Evolutionary conservation across 2,113 vertebrate species (phyloP), one percentile per base, ranked within the genome.

Genomic region (Bubo bubo): DNA sequence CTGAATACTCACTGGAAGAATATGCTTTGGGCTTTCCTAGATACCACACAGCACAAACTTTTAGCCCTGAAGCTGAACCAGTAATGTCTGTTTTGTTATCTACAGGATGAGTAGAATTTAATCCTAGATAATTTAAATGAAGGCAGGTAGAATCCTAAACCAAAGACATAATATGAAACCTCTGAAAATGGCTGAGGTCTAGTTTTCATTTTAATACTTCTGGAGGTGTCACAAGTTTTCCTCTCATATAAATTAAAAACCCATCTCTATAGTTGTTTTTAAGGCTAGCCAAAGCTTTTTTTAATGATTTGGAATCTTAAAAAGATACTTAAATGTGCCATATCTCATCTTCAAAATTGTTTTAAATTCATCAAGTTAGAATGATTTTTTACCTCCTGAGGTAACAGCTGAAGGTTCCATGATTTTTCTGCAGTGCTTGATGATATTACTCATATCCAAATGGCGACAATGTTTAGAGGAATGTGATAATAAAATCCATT

Each of bases 391-490:
- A 63, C 14, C 24, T 22, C 20, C 24, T 28, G 35, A 70, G 59
- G 62, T 62, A 75, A 86, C n/a, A 77, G 63, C 63, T 90, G 41
- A 86, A 80, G 15, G 10, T 79, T 88, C 59, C 56, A 37, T 0
- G 1, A 24, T 71, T 92, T 94, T 90, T 75, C 68, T 87, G 24
- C 56, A 60, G 24, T 37, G 14, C 68, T 84, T 77, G 63, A 19
- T 71, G 34, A 34, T 80, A 88, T 72, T 94, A 60, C 59, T 96
- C 80, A 81, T 86, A 81, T 59, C 63, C 79, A 95, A 95, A 86
- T 79, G 67, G 53, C 67, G 72, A n/a, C 58, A 76, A 49, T 64
- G 27, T 79, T 79, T 86, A 89, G 75, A 81, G 50, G 56, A 95
- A 76, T 56, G 34, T 55, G 68, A 41, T 84, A 74, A 93, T 84